Evolutionary conservation across 2,888 invertebrate genomes (phyloP).

Genomic region (Monoplex corrugatus): DNA sequence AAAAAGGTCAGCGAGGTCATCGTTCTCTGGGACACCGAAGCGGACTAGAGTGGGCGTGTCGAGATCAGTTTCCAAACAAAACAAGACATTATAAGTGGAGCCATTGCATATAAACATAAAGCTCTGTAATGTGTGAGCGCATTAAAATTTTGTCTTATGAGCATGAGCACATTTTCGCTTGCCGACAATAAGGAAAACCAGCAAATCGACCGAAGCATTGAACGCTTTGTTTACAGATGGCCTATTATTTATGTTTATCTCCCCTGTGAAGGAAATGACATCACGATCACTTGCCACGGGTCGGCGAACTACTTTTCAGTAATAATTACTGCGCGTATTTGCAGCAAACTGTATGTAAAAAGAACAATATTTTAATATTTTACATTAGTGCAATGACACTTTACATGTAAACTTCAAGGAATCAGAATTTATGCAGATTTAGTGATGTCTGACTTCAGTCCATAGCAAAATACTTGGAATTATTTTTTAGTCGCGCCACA

Average conservation of each 20-base stretch:
- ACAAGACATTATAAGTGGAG: neutral
- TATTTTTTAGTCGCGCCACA: slow-evolving; percentile 41
- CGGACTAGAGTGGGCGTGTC: neutral
- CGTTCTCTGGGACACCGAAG: too few relatives aligned
- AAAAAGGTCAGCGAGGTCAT: too few relatives aligned
- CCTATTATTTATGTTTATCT: neutral
- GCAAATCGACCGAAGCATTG: neutral
- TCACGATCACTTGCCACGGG: slow-evolving; percentile 67
- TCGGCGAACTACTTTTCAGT: slow-evolving; percentile 55
- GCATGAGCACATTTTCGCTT: neutral
- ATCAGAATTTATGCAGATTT: too few relatives aligned
- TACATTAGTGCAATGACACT: too few relatives aligned
- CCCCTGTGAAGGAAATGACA: slow-evolving; percentile 60
- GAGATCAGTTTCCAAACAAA: neutral
- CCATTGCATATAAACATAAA: neutral
- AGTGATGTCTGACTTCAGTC: too few relatives aligned
- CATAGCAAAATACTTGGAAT: neutral
- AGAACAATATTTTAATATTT: too few relatives aligned
- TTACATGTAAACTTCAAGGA: too few relatives aligned
- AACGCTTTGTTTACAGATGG: neutral
- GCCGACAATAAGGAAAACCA: neutral
- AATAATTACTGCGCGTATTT: slow-evolving; percentile 46
- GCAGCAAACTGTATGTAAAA: neutral
- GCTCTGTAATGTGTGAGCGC: neutral
- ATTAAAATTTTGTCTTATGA: neutral